These are phyloP conservation scores for Blastobasis lacticolella DNA, from an alignment of 2,888 invertebrate genomes.

Conservation along the genomic window DNA sequence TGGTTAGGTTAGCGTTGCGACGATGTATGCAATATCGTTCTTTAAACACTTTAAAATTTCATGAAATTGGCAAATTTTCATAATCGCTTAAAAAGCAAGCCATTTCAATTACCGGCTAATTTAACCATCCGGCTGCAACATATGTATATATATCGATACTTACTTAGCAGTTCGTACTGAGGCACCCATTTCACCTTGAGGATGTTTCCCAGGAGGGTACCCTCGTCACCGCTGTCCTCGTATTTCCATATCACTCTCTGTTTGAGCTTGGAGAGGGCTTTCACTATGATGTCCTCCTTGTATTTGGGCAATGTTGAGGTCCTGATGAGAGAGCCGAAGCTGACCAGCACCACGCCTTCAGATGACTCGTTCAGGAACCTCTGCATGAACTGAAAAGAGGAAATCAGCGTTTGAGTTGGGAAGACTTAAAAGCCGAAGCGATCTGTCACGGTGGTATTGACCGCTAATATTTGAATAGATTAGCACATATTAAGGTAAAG, in stretches of 20 bases:
- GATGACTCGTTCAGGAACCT: constrained; percentile 78
- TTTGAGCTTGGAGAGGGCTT: constrained; percentile 76
- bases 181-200: constrained; percentile 80
- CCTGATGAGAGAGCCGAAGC: constrained; percentile 85
- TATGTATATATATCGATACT: constrained; percentile 36
- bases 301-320: constrained; percentile 77
- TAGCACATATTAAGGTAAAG: too few relatives aligned
- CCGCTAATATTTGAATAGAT: too few relatives aligned
- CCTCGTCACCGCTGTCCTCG: constrained; percentile 71
- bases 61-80: too few relatives aligned
- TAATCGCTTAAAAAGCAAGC: too few relatives aligned
- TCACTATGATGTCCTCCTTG: constrained; percentile 75
- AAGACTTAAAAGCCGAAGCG: too few relatives aligned
- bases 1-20: too few relatives aligned
- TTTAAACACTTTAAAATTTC: too few relatives aligned
- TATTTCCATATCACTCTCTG: constrained; percentile 87
- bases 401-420: neutral
- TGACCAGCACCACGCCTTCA: constrained; percentile 82
- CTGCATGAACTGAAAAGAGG: constrained; percentile 71
- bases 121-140: neutral
- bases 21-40: too few relatives aligned
- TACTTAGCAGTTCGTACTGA: constrained; percentile 81
- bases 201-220: constrained; percentile 61
- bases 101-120: too few relatives aligned
- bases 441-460: too few relatives aligned